Conservation (phyloP, 2,888 invertebrate species). For the Matsumyia berberina region DNA sequence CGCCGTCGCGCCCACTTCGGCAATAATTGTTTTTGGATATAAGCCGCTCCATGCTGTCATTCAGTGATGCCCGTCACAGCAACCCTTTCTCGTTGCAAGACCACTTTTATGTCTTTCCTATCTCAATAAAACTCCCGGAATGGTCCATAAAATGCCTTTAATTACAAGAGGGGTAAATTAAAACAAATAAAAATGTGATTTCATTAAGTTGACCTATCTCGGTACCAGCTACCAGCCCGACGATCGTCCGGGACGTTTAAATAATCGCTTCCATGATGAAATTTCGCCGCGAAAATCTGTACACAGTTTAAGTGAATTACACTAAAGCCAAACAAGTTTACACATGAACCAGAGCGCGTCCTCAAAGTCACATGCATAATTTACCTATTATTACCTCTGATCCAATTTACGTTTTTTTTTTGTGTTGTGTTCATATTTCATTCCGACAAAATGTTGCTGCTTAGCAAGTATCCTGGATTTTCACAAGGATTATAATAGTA, state of each 20-base stretch:
- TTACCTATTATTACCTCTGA: slow-evolving; percentile 60
- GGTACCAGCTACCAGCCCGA: background rate
- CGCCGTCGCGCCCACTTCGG: background rate
- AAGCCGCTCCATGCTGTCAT: background rate
- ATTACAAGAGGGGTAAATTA: slow-evolving; percentile 67
- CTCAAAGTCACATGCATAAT: slow-evolving; percentile 55
- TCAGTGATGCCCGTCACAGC: background rate
- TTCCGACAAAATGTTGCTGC: slow-evolving; percentile 48
- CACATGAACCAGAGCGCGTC: slow-evolving; percentile 36
- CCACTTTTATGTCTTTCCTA: slow-evolving; percentile 33
- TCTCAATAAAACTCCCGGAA: slow-evolving; percentile 60
- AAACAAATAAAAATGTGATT: slow-evolving; percentile 69
- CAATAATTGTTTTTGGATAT: slow-evolving; percentile 13
- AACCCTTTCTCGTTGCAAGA: background rate
- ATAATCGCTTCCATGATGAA: slow-evolving; percentile 53
- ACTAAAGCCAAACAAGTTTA: slow-evolving; percentile 45
- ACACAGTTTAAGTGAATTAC: slow-evolving; percentile 41
- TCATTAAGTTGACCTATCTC: slow-evolving; percentile 63
- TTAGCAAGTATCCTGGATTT: slow-evolving; percentile 51
- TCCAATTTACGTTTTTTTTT: slow-evolving; percentile 34
- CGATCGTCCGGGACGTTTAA: slow-evolving; percentile 42
- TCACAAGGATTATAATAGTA: slow-evolving; percentile 34
- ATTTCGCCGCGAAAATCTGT: slow-evolving; percentile 29
- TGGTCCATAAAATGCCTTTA: slow-evolving; percentile 65
- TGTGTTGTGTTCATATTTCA: slow-evolving; percentile 25